Evolutionary conservation across 2,888 invertebrate species (phyloP).

Genomic region (Pimpla rufipes): DNA sequence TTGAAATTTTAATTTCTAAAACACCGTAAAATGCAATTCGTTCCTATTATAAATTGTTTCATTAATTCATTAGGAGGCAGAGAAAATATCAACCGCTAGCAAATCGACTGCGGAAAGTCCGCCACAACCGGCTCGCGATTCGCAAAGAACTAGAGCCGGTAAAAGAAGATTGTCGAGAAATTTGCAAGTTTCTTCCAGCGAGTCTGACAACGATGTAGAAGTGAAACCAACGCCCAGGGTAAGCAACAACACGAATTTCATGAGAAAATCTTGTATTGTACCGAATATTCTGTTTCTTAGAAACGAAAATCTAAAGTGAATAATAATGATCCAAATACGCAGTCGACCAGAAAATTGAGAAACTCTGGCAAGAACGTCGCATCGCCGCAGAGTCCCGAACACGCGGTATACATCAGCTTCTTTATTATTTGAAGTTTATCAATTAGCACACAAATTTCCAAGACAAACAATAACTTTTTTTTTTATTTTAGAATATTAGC

Average conservation of each 20-base stretch:
- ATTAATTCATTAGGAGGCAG: constrained; percentile 24
- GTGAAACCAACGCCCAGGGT: constrained; percentile 29
- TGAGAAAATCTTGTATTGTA: background rate
- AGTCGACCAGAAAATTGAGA: constrained; percentile 30
- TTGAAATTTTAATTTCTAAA: background rate
- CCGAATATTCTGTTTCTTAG: constrained; percentile 34
- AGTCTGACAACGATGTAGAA: constrained; percentile 45
- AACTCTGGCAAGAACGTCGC: constrained; percentile 30
- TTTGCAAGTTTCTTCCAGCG: constrained; percentile 49
- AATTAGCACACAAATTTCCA: background rate
- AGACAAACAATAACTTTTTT: background rate
- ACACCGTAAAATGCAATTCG: background rate
- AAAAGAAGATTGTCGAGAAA: constrained; percentile 48
- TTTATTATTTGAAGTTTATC: background rate
- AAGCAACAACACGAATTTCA: background rate
- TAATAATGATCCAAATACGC: constrained; percentile 9
- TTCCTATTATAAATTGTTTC: background rate
- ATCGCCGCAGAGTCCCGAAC: constrained; percentile 36
- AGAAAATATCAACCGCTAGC: constrained; percentile 21
- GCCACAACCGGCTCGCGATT: background rate
- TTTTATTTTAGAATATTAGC: constrained; percentile 43
- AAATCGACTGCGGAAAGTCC: constrained; percentile 23
- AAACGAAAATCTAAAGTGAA: constrained; percentile 45
- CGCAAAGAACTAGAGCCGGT: background rate
- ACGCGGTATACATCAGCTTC: constrained; percentile 33